Evolutionary conservation across 1,140 invertebrate species (phyloP).

Genomic region (Pristionchus pacificus): DNA sequence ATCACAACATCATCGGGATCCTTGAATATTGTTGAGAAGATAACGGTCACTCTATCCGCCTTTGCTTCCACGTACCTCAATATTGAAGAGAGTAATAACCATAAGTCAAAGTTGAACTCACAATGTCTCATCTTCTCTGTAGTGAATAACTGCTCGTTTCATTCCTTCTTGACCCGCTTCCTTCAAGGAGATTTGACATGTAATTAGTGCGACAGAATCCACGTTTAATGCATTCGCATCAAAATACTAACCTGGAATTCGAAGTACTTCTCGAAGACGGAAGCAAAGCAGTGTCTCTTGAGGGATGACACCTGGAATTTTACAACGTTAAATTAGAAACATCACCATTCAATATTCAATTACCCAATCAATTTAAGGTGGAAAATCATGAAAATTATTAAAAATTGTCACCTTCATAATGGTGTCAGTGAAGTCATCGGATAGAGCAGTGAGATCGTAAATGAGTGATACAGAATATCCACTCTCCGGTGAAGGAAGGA

Average conservation of each 20-base stretch:
- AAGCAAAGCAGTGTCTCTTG: slow-evolving; percentile 97
- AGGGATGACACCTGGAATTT: slow-evolving; percentile 69
- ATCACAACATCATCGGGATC: slow-evolving; percentile 97
- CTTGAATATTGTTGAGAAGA: slow-evolving; percentile 96
- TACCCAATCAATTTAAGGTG: neutral
- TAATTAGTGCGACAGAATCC: neutral
- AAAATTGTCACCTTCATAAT: neutral
- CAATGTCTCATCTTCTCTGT: slow-evolving; percentile 97
- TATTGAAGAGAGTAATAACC: neutral
- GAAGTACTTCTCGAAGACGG: slow-evolving; percentile 99
- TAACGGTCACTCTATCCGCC: slow-evolving; percentile 93
- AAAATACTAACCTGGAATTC: slow-evolving; percentile 70
- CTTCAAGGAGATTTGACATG: slow-evolving; percentile 35
- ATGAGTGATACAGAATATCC: slow-evolving; percentile 91
- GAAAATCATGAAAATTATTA: neutral
- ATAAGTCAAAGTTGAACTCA: slow-evolving; percentile 64
- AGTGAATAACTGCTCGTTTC: slow-evolving; percentile 93
- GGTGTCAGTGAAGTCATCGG: slow-evolving; percentile 73
- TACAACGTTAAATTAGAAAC: neutral
- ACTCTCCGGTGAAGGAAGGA: slow-evolving; percentile 76
- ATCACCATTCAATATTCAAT: slow-evolving; percentile 61
- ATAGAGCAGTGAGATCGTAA: slow-evolving; percentile 83
- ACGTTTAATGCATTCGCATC: neutral
- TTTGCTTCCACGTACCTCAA: slow-evolving; percentile 92
- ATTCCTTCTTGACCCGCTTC: slow-evolving; percentile 82